Evolutionary conservation across 2,888 invertebrate species (phyloP).

Genomic region (Eulithis prunata): DNA sequence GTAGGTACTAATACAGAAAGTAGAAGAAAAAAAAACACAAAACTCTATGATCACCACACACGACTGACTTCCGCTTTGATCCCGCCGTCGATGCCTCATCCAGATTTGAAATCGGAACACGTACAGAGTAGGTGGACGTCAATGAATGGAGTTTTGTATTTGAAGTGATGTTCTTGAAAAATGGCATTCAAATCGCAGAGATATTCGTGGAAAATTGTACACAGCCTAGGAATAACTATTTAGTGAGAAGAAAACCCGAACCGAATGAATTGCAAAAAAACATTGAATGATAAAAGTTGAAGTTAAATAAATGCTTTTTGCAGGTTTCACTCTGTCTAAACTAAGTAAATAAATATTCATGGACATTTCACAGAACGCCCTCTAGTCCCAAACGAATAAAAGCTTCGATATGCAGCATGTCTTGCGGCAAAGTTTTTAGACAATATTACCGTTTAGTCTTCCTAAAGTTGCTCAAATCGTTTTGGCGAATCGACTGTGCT

Average conservation of each 20-base stretch:
- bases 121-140: slow-evolving; percentile 22
- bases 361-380: too few species aligned
- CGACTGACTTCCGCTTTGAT: slow-evolving; percentile 31
- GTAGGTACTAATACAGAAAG: too few species aligned
- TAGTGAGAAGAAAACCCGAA: too few species aligned
- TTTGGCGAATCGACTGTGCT: slow-evolving; percentile 10
- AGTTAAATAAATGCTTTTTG: too few species aligned
- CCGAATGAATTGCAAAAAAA: too few species aligned
- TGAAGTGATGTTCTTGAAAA: slow-evolving; percentile 15
- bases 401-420: too few species aligned
- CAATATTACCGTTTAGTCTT: not conserved
- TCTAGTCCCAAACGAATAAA: too few species aligned
- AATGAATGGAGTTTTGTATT: slow-evolving; percentile 14
- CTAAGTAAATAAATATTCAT: too few species aligned
- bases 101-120: slow-evolving; percentile 38
- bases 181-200: not conserved
- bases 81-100: slow-evolving; percentile 31
- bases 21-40: not conserved
- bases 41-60: slow-evolving; percentile 24
- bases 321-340: too few species aligned
- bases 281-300: too few species aligned
- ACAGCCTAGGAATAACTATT: too few species aligned
- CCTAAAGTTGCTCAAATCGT: slow-evolving; percentile 17
- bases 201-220: slow-evolving; percentile 4
- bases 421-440: too few species aligned